Evolutionary conservation across 1,140 invertebrate species (phyloP), one percentile per base, ranked within the genome.

Genomic region (Adelges cooleyi): DNA sequence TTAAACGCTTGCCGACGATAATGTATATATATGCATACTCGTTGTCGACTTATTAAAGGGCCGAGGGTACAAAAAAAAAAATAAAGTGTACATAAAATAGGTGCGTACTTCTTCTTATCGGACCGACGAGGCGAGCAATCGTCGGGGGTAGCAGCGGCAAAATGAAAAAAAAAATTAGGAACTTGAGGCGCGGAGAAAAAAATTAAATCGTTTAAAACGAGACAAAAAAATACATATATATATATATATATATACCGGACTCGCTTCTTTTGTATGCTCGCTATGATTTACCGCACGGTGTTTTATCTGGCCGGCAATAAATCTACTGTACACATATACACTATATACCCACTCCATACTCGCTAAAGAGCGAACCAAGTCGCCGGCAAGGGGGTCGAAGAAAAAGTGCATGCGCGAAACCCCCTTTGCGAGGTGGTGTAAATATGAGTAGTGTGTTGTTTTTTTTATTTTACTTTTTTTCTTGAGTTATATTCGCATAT

Each of bases 121-220:
- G 10, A 11, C n/a, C 5, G 29, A 33, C 29, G 29, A n/a, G n/a
- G 4, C 54, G 40, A 23, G 40, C 54, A 36, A n/a, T n/a, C 52
- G 22, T 13, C 25, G 15, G 22, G 49, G 27, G 11, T 33, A 54
- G 25, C 20, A 51, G 27, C n/a, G n/a, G n/a, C n/a, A n/a, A 59
- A 44, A 42, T n/a, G 36, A 20, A 11, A 62, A 62, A 62, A 29
- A 62, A 62, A 46, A 62, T 62, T 62, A 46, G 42, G 29, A 46
- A 5, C 29, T 5, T 18, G 25, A 33, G 22, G 44, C 22, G 53
- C 8, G 40, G 42, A 48, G 56, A 62, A 62, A 62, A n/a, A 62
- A 62, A 62, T 62, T 62, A 62, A 62, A 62, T 62, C 56, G 56
- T 62, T 62, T 62, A 20, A 33, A 44, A 62, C 29, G 29, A 33